A percentile compares a stretch with the other conserved stretches of the same genome.
phyloP scores from a whole-genome alignment of 2,888 invertebrate species.

The Sesia bembeciformis region DNA sequence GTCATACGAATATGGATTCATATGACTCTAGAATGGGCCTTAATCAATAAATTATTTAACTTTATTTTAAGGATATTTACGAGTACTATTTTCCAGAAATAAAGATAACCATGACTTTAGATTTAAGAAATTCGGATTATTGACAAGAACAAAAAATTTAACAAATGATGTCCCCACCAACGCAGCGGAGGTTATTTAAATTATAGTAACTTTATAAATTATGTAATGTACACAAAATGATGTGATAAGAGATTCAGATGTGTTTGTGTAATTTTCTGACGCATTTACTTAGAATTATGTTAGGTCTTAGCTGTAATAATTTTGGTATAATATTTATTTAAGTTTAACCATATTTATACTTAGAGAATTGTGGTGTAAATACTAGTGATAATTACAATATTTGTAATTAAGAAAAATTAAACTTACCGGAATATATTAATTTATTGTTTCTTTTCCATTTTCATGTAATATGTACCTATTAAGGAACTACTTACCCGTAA shows the following conservation, averaged over 20 bases:
- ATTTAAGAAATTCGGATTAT: slow-evolving; percentile 13
- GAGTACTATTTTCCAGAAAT: slow-evolving; percentile 38
- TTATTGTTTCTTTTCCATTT: neutral
- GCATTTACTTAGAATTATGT: slow-evolving; percentile 45
- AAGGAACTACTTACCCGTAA: too few relatives aligned
- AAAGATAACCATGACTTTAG: slow-evolving; percentile 40
- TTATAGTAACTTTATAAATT: neutral
- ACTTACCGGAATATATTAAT: neutral
- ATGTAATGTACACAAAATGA: slow-evolving; percentile 49
- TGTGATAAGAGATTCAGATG: slow-evolving; percentile 59
- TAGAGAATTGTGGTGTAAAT: slow-evolving; percentile 57
- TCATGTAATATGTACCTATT: neutral
- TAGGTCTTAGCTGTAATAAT: slow-evolving; percentile 20
- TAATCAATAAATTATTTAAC: too few relatives aligned
- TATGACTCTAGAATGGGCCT: too few relatives aligned
- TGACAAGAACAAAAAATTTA: slow-evolving; percentile 7
- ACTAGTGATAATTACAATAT: slow-evolving; percentile 62
- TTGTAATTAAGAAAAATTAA: slow-evolving; percentile 56
- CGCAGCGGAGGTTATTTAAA: slow-evolving; percentile 1
- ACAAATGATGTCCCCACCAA: slow-evolving; percentile 41
- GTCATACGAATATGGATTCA: too few relatives aligned
- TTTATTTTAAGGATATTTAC: too few relatives aligned
- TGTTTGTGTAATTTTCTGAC: slow-evolving; percentile 51
- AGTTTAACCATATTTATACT: slow-evolving; percentile 45
- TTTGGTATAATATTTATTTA: slow-evolving; percentile 54